Evolutionary conservation across 1,140 invertebrate genomes (phyloP).

Genomic region (Pseudoatta argentina): DNA sequence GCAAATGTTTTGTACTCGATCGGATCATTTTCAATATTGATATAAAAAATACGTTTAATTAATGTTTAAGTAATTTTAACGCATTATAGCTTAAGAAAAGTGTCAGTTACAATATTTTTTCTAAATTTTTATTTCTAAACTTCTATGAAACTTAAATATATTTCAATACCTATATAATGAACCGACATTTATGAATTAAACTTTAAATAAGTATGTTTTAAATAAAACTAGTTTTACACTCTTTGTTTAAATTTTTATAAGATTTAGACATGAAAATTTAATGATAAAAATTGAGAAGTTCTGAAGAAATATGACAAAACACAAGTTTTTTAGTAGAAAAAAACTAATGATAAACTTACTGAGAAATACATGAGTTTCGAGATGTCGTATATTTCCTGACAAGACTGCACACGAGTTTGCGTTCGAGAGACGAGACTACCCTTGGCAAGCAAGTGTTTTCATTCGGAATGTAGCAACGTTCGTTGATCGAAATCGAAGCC

Average conservation of each 20-base stretch:
- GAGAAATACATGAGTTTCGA: not conserved
- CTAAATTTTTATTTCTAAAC: too few species aligned
- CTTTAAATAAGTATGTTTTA: not conserved
- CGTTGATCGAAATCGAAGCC: constrained; percentile 77
- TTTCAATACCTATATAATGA: too few species aligned
- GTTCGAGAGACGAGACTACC: constrained; percentile 59
- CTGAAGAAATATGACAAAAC: not conserved
- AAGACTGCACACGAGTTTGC: constrained; percentile 48
- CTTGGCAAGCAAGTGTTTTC: constrained; percentile 75
- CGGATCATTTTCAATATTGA: too few species aligned
- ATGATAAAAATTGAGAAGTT: constrained; percentile 4
- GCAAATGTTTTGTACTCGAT: too few species aligned
- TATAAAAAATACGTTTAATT: too few species aligned
- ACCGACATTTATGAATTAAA: not conserved
- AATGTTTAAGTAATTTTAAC: not conserved
- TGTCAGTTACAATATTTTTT: too few species aligned
- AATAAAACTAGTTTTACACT: not conserved
- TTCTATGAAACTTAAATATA: too few species aligned
- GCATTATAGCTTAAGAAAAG: too few species aligned
- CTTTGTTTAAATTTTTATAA: not conserved
- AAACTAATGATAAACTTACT: not conserved
- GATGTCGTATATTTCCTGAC: constrained; percentile 35
- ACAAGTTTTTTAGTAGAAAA: not conserved
- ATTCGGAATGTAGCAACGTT: constrained; percentile 74
- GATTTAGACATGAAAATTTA: not conserved